Evolutionary conservation across 2,797 vertebrate genomes (phyloP).

Genomic region (Hemibagrus guttatus): DNA sequence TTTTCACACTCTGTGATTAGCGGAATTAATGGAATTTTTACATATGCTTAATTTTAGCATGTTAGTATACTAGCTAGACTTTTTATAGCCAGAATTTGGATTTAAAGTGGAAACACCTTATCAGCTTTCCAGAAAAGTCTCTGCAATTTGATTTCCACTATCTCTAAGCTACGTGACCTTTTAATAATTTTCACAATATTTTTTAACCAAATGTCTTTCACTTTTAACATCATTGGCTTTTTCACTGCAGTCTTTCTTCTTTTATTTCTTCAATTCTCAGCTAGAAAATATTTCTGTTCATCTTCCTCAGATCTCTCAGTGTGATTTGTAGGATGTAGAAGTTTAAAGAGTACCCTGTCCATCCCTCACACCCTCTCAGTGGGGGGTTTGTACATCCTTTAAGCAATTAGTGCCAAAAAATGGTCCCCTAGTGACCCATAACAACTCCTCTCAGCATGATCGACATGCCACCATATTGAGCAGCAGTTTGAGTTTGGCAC

Average conservation of each 20-base stretch:
- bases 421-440: constrained; percentile 46
- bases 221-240: not conserved
- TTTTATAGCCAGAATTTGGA: not conserved
- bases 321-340: not conserved
- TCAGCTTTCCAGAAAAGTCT: not conserved
- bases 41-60: not conserved
- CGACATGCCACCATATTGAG: constrained; percentile 45
- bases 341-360: not conserved
- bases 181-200: not conserved
- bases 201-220: not conserved
- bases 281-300: not conserved
- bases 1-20: not conserved
- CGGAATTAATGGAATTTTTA: not conserved
- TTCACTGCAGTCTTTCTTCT: not conserved
- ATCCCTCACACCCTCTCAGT: constrained; percentile 12
- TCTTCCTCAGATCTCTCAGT: not conserved
- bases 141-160: not conserved
- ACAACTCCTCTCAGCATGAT: constrained; percentile 54
- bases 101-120: not conserved
- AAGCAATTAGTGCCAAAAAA: constrained; percentile 57
- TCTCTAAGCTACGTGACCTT: not conserved
- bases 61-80: not conserved
- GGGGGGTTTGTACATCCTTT: constrained; percentile 18
- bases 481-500: constrained; percentile 52
- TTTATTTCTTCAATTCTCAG: not conserved